Base-by-base conservation (phyloP, 2,797 vertebrate genomes). In the Pangasius djambal region DNA sequence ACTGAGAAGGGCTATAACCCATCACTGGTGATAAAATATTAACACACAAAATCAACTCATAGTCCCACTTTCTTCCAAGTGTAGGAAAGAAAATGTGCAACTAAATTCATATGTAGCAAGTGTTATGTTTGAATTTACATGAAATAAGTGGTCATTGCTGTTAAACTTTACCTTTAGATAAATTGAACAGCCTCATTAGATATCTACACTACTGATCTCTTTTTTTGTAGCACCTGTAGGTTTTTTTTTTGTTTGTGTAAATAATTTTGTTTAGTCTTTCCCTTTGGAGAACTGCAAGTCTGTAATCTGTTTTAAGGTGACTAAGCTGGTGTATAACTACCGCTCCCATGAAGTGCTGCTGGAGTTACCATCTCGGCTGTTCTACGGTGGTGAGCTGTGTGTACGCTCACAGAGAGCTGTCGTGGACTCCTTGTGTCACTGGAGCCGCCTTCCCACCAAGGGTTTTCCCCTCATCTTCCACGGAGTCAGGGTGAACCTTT, bases 321-420 rank as follows among this genome's bases (percentile, higher is more conserved):
- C 98, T 0, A 99, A 99, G 90, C 96, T 99, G 0, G 92, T 97
- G 44, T 98, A 97, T 94, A 99, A 99, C 95, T 99, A 99, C 94
- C 95, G 98, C 22, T 98, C 98, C 0, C 98, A 99, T 55, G 94
- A 97, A 31, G 95, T 95, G 0, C 90, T 99, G 94, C 94, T 99
- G 91, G 89, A 93, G 0, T 94, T 99, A 92, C 97, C 99, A 0
- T 99, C 98, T 2, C 96, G 95, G 77, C 96, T 99, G 4, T 99
- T 99, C 94, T 99, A 99, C 89, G 93, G 96, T n/a, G 95, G 94
- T 0, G 98, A 99, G 85, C 94, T 99, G 15, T 95, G 95, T 85
- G 96, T 96, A 83, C 97, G 96, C 88, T 97, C 97, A 0, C 94
- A 96, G 16, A 91, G 92, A 85, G 74, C 91, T 2, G 91, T 96